A percentile compares a stretch with the other conserved stretches of the same genome.
Evolutionary conservation across 1,140 invertebrate species (phyloP).

Genomic region (Lamellibrachia luymesi): DNA sequence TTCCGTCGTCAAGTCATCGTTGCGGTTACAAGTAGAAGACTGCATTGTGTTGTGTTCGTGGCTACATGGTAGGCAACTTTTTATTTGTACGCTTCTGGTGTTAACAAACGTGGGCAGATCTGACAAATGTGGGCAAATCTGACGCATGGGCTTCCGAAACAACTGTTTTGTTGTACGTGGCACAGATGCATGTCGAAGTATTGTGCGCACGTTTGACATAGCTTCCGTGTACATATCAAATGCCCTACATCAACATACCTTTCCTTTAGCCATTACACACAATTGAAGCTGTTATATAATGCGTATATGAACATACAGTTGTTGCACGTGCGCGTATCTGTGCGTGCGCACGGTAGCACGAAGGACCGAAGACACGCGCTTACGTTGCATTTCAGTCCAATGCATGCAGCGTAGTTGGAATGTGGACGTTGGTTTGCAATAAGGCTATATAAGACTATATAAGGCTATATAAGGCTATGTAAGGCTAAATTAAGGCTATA

Average conservation of each 20-base stretch:
- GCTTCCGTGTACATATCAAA: background rate
- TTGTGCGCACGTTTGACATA: background rate
- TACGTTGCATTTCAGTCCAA: background rate
- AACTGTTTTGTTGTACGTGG: too few species aligned
- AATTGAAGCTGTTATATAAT: background rate
- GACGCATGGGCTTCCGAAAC: background rate
- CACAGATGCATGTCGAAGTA: background rate
- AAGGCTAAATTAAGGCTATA: too few species aligned
- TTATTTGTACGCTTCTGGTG: background rate
- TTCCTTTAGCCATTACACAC: background rate
- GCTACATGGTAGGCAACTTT: background rate
- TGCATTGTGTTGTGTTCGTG: background rate
- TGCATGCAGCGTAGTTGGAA: too few species aligned
- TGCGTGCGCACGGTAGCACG: background rate
- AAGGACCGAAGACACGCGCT: background rate
- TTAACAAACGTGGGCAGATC: background rate
- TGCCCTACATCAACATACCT: background rate
- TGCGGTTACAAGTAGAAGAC: background rate
- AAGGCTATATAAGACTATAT: too few species aligned
- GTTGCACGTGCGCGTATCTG: background rate
- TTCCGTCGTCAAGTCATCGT: background rate
- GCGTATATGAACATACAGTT: too few species aligned
- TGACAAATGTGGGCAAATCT: background rate
- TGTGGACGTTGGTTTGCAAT: too few species aligned
- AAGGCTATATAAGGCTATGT: too few species aligned